A percentile compares a stretch with the other conserved stretches of the same genome.
Conservation (phyloP, 2,888 invertebrate species). For the Nomada lathburiana region DNA sequence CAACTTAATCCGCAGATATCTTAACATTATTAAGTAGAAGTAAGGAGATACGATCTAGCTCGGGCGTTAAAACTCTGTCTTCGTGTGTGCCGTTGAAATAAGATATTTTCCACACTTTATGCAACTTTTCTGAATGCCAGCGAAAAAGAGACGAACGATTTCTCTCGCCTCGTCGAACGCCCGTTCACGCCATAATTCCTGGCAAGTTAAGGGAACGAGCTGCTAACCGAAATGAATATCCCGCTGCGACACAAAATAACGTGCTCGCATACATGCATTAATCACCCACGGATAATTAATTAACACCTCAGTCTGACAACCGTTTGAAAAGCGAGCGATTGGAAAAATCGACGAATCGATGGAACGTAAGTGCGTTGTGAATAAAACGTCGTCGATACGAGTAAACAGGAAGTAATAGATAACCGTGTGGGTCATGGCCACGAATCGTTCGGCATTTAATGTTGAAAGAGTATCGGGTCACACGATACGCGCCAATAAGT, state of each 20-base stretch:
- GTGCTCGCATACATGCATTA: conserved; percentile 56
- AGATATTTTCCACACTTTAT: conserved; percentile 41
- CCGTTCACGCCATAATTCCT: conserved; percentile 44
- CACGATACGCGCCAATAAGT: conserved; percentile 38
- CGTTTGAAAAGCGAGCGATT: neutral
- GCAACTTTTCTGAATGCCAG: conserved; percentile 1
- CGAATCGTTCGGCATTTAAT: conserved; percentile 4
- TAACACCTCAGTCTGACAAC: conserved; percentile 45
- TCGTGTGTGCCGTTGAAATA: neutral
- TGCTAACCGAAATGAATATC: conserved; percentile 58
- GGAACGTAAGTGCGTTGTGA: conserved; percentile 6
- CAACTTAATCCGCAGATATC: neutral
- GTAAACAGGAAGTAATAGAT: conserved; percentile 51
- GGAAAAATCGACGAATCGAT: conserved; percentile 40
- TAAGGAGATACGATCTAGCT: neutral
- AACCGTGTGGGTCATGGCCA: conserved; percentile 19
- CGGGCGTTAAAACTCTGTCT: conserved; percentile 15
- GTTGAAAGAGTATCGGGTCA: conserved; percentile 5
- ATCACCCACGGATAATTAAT: conserved; percentile 67
- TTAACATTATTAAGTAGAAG: conserved; percentile 12
- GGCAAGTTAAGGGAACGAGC: conserved; percentile 25
- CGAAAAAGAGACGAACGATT: conserved; percentile 16
- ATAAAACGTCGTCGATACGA: neutral
- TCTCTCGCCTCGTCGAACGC: conserved; percentile 7
- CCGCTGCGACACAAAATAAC: conserved; percentile 53